Percentiles rank a stretch among this genome's conserved stretches.
phyloP scores from a whole-genome alignment of 92 coral and sea anemone genomes.

The Scolanthus callimorphus region DNA sequence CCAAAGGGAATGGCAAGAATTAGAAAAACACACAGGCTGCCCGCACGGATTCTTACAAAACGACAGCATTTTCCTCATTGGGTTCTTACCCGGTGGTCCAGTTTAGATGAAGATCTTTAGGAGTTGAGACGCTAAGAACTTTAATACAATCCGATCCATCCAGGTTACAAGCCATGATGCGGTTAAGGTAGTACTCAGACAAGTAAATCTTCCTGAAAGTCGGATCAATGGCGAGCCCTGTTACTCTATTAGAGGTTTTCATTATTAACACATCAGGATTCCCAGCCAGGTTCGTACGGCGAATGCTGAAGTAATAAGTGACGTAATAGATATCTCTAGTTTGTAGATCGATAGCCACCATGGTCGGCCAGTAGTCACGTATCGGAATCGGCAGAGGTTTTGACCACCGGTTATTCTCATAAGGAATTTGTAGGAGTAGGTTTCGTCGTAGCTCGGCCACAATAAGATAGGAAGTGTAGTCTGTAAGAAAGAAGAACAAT shows the following conservation, averaged over 20 bases:
- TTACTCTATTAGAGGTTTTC: not conserved
- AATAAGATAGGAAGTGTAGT: constrained; percentile 4
- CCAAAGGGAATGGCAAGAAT: too few relatives aligned
- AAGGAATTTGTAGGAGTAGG: not conserved
- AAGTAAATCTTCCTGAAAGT: constrained; percentile 23
- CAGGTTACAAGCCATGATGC: constrained; percentile 13
- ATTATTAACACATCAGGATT: not conserved
- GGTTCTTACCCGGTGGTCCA: too few relatives aligned
- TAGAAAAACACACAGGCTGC: too few relatives aligned
- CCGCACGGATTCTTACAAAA: too few relatives aligned
- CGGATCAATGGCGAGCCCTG: constrained; percentile 14
- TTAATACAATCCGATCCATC: constrained; percentile 6
- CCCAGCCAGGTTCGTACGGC: not conserved
- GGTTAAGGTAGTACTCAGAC: constrained; percentile 1
- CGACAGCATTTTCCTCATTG: too few relatives aligned
- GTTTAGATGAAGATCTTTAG: too few relatives aligned
- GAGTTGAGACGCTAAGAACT: not conserved
- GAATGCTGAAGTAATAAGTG: not conserved
- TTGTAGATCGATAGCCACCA: constrained; percentile 10
- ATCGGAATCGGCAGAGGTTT: not conserved
- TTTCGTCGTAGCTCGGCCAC: constrained; percentile 16
- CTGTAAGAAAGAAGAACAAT: too few relatives aligned
- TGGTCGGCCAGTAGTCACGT: not conserved
- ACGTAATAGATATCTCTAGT: constrained; percentile 1
- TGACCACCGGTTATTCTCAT: not conserved